A percentile compares a stretch with the other conserved stretches of the same genome.
Conservation (phyloP, 2,888 invertebrate genomes). For the Vanessa cardui region DNA sequence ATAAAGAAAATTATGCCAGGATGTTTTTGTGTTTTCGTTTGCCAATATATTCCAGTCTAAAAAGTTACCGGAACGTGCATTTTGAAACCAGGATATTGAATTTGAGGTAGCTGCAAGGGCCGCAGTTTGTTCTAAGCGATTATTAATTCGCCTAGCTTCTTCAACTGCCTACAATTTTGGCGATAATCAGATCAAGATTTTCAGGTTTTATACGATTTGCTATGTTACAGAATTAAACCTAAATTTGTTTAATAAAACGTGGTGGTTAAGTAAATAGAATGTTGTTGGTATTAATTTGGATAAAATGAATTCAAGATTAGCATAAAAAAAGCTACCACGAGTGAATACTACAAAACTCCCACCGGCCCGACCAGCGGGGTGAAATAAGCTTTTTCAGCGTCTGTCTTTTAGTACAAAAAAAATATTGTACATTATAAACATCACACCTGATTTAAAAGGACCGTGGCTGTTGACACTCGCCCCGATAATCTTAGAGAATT, state of each 20-base stretch:
- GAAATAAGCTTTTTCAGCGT: no score
- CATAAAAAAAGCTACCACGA: no score
- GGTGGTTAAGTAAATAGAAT: no score
- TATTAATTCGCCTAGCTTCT: conserved; percentile 59
- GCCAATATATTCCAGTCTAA: conserved; percentile 56
- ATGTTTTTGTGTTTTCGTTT: conserved; percentile 49
- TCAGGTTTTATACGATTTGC: not conserved
- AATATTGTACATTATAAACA: not conserved
- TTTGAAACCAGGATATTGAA: conserved; percentile 60
- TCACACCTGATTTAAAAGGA: conserved; percentile 58
- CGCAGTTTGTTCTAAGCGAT: conserved; percentile 60
- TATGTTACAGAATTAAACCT: no score
- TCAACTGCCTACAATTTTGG: conserved; percentile 50
- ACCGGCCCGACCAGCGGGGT: no score
- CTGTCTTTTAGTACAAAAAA: no score
- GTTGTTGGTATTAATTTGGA: no score
- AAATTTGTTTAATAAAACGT: no score
- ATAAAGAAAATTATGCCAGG: conserved; percentile 68
- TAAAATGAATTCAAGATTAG: no score
- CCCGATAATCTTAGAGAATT: conserved; percentile 62
- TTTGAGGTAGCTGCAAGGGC: conserved; percentile 54
- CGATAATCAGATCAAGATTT: not conserved
- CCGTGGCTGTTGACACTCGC: conserved; percentile 51
- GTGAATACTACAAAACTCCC: no score
- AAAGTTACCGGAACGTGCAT: conserved; percentile 55